A percentile compares a stretch with the other conserved stretches of the same genome.
phyloP scores from a whole-genome alignment of 2,797 vertebrate species.

The Melanotaenia nigrans region DNA sequence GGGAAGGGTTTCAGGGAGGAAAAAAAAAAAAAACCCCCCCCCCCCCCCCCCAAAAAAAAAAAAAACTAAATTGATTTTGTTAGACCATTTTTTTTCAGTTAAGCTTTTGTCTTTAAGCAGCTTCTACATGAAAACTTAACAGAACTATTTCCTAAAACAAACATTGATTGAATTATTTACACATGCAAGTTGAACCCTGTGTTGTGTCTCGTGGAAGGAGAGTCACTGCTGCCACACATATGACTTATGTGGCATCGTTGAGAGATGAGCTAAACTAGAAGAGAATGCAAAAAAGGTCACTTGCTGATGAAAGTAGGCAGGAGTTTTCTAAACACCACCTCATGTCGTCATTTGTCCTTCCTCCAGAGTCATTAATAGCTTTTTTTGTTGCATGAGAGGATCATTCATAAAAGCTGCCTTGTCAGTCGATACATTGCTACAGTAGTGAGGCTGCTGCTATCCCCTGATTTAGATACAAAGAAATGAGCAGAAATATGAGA shows the following conservation, averaged over 20 bases:
- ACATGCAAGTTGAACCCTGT: slow-evolving; percentile 39
- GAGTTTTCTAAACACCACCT: slow-evolving; percentile 25
- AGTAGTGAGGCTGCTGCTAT: slow-evolving; percentile 22
- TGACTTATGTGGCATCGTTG: slow-evolving; percentile 32
- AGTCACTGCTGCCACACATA: slow-evolving; percentile 32
- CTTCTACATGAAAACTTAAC: slow-evolving; percentile 24
- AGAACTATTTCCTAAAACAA: slow-evolving; percentile 21
- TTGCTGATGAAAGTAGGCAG: slow-evolving; percentile 30
- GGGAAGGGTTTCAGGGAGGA: too few species aligned
- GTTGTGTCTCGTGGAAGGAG: slow-evolving; percentile 30
- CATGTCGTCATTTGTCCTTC: slow-evolving; percentile 46
- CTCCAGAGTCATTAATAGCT: slow-evolving; percentile 52
- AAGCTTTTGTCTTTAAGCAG: slow-evolving; percentile 25
- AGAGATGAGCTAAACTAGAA: neutral
- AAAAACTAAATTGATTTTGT: neutral
- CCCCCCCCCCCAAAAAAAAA: neutral
- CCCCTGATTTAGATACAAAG: slow-evolving; percentile 48
- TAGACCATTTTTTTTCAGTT: neutral
- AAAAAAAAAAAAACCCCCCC: too few species aligned
- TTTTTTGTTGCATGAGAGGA: slow-evolving; percentile 37
- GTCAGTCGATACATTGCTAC: slow-evolving; percentile 37
- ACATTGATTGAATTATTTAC: slow-evolving; percentile 53
- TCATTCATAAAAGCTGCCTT: slow-evolving; percentile 62
- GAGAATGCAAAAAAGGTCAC: slow-evolving; percentile 49
- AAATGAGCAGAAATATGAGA: slow-evolving; percentile 38